These are phyloP conservation scores for Drosophila sproati DNA, from an alignment of 1,140 invertebrate species.

Conservation along the genomic window DNA sequence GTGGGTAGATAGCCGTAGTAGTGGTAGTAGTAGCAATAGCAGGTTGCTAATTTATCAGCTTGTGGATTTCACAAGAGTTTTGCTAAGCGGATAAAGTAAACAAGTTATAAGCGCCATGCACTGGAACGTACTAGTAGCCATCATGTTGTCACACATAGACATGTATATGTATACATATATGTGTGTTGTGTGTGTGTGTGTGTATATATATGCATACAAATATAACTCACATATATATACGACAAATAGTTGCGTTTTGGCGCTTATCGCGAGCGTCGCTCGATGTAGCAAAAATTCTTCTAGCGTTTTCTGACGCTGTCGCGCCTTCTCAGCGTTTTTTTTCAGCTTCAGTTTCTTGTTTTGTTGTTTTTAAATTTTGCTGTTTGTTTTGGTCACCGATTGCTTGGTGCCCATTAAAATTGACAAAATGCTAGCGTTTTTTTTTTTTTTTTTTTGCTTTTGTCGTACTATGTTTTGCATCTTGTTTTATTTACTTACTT, in stretches of 20 bases:
- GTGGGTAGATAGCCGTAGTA: neutral
- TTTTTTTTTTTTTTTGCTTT: neutral
- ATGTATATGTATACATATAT: conserved; percentile 7
- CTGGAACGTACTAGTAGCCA: conserved; percentile 56
- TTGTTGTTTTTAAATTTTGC: conserved; percentile 8
- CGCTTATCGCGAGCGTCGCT: conserved; percentile 59
- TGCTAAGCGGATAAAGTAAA: conserved; percentile 38
- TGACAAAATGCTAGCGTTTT: conserved; percentile 29
- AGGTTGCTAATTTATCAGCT: neutral
- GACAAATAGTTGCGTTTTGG: conserved; percentile 39
- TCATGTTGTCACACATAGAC: conserved; percentile 3
- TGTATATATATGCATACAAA: conserved; percentile 1
- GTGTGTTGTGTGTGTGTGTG: conserved; percentile 24
- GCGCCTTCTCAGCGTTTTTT: conserved; percentile 10
- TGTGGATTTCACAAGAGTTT: conserved; percentile 12
- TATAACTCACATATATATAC: conserved; percentile 31
- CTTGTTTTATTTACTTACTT: conserved; percentile 13
- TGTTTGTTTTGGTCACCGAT: conserved; percentile 40
- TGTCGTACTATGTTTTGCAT: neutral
- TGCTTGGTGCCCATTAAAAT: conserved; percentile 48
- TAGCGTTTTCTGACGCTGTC: conserved; percentile 56
- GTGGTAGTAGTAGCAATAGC: neutral
- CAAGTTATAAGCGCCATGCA: conserved; percentile 66
- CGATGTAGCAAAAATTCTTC: conserved; percentile 41
- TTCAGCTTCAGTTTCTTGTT: conserved; percentile 12